Evolutionary conservation across 2,113 vertebrate species (phyloP), one percentile per base, ranked within the genome.

Genomic region (Notothenia coriiceps): DNA sequence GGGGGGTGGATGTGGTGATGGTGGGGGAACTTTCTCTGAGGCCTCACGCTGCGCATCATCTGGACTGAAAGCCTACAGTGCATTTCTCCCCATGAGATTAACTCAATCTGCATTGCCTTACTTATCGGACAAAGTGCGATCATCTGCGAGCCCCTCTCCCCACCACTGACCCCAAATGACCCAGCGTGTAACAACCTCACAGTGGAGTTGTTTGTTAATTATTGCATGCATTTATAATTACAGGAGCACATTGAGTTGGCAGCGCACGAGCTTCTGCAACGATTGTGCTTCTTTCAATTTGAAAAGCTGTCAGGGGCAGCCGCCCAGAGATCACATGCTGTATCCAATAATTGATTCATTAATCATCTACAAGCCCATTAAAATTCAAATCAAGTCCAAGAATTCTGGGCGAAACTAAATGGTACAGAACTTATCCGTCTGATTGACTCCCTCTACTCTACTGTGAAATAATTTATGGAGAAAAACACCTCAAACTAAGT

Each of bases 181-280:
- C 90, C 29, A 0, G 10, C 6, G 12, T 88, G 86, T 82, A 84
- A 61, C 40, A n/a, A 35, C 77, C 57, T 62, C 54, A 10, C 65
- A 12, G 59, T 55, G 66, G 64, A 86, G 82, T 75, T 83, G 86
- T 88, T 87, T 89, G 76, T 88, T 90, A 82, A 90, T 91, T 89
- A 86, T 90, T 89, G 70, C 84, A 83, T 84, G 86, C 86, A 88
- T 91, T 86, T 83, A 71, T 88, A 89, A 93, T 91, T 82, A 89
- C 70, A 90, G 40, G 66, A 76, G 79, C 61, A 56, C 73, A 84
- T 47, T 44, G 47, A 69, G 70, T 40, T 75, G 85, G 80, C 89
- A 79, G 83, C 22, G 6, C 20, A 74, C 55, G 15, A 63, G 79
- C 60, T 69, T 70, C 52, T 47, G 17, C 82, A 63, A 60, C 35